Percentiles rank a stretch among this genome's conserved stretches.
These are phyloP conservation scores for Malurus elegans DNA, from an alignment of 2,113 vertebrate species.

Conservation along the genomic window DNA sequence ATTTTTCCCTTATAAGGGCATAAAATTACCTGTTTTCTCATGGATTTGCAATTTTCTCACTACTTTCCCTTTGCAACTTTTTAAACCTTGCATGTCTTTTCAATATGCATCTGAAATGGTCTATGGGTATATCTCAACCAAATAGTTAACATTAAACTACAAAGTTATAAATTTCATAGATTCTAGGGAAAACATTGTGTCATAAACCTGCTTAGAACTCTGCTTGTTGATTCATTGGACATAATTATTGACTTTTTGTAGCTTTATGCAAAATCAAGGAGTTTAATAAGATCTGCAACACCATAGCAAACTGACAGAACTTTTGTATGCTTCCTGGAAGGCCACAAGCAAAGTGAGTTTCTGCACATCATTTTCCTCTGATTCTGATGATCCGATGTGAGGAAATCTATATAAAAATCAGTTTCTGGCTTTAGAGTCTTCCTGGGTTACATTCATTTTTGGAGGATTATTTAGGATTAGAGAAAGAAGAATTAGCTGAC, in stretches of 20 bases:
- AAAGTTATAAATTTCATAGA: background rate
- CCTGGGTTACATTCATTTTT: background rate
- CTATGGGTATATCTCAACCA: background rate
- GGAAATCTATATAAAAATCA: slow-evolving; percentile 23
- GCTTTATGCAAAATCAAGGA: slow-evolving; percentile 8
- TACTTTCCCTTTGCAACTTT: background rate
- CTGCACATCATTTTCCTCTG: background rate
- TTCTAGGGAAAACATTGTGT: background rate
- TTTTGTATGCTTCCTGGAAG: background rate
- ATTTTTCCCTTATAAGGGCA: background rate
- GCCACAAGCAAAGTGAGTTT: background rate
- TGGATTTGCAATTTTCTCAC: background rate
- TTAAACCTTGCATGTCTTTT: background rate
- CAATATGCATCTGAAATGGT: background rate
- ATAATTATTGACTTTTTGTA: slow-evolving; percentile 1
- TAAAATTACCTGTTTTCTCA: background rate
- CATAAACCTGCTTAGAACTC: background rate
- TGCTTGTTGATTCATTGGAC: background rate
- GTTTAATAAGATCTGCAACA: background rate
- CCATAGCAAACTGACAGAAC: background rate
- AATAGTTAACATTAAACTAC: background rate
- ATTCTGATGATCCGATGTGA: background rate
- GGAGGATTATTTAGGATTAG: background rate
- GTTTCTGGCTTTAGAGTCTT: background rate
- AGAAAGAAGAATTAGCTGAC: background rate